phyloP scores from a whole-genome alignment of 1,140 invertebrate genomes.

The Philaenus spumarius region DNA sequence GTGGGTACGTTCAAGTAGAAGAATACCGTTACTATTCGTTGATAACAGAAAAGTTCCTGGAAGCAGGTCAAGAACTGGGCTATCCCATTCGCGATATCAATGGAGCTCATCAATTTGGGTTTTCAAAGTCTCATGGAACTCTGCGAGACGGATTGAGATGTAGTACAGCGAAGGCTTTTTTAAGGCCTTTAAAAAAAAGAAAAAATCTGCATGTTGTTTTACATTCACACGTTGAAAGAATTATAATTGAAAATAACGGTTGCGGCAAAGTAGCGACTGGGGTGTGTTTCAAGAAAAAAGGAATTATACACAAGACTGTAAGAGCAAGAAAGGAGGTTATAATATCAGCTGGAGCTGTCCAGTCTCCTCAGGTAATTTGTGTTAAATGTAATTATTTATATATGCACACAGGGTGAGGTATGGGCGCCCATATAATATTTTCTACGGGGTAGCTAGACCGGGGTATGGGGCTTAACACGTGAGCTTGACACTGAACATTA shows the following conservation, averaged over 20 bases:
- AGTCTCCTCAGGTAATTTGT: slow-evolving; percentile 57
- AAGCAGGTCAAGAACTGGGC: too few species aligned
- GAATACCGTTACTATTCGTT: too few species aligned
- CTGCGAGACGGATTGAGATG: slow-evolving; percentile 61
- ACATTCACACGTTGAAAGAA: slow-evolving; percentile 54
- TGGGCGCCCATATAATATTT: too few species aligned
- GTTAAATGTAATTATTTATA: too few species aligned
- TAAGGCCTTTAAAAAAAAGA: slow-evolving; percentile 67
- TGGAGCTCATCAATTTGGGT: too few species aligned
- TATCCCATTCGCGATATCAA: too few species aligned
- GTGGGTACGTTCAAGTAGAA: too few species aligned
- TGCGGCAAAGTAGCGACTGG: slow-evolving; percentile 48
- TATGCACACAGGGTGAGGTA: too few species aligned
- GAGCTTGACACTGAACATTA: too few species aligned
- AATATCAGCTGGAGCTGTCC: slow-evolving; percentile 60
- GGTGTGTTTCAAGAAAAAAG: slow-evolving; percentile 55
- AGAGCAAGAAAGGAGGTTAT: slow-evolving; percentile 58
- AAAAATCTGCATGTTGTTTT: slow-evolving; percentile 65
- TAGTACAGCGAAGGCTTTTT: slow-evolving; percentile 63
- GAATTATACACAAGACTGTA: slow-evolving; percentile 21
- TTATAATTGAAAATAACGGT: slow-evolving; percentile 48
- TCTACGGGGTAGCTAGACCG: too few species aligned
- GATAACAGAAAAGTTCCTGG: too few species aligned
- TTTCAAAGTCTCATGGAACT: slow-evolving; percentile 69
- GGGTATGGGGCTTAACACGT: too few species aligned